A percentile compares a stretch with the other conserved stretches of the same genome.
phyloP scores from a whole-genome alignment of 1,140 invertebrate genomes.

The Oedothorax gibbosus region DNA sequence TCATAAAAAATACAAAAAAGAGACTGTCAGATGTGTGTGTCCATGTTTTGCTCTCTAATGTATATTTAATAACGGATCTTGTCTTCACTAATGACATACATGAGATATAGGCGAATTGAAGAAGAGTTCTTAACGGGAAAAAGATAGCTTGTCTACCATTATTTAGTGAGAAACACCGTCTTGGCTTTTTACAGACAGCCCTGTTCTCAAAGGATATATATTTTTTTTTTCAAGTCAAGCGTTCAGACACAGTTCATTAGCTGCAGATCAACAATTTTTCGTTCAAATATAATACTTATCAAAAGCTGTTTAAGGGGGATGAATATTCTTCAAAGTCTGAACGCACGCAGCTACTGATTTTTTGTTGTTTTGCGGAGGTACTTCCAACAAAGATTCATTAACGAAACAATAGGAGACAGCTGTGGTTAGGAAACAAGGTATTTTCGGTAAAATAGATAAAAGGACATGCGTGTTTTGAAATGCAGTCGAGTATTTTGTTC shows the following conservation, averaged over 20 bases:
- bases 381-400: too few relatives aligned
- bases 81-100: slow-evolving; percentile 52
- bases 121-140: slow-evolving; percentile 34
- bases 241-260: slow-evolving; percentile 44
- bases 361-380: too few relatives aligned
- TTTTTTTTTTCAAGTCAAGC: slow-evolving; percentile 15
- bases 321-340: too few relatives aligned
- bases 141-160: slow-evolving; percentile 49
- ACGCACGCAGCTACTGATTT: too few relatives aligned
- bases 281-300: too few relatives aligned
- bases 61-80: slow-evolving; percentile 58
- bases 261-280: slow-evolving; percentile 16
- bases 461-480: too few relatives aligned
- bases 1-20: background rate
- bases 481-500: too few relatives aligned
- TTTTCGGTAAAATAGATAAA: too few relatives aligned
- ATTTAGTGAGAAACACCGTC: slow-evolving; percentile 28
- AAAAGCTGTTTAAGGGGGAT: too few relatives aligned
- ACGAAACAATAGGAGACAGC: too few relatives aligned
- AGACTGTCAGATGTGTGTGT: background rate
- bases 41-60: slow-evolving; percentile 54
- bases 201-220: slow-evolving; percentile 1
- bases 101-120: slow-evolving; percentile 12
- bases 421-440: too few relatives aligned
- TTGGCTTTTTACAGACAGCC: slow-evolving; percentile 43